These are phyloP conservation scores for Catocala nupta DNA, from an alignment of 2,888 invertebrate species.

Conservation along the genomic window DNA sequence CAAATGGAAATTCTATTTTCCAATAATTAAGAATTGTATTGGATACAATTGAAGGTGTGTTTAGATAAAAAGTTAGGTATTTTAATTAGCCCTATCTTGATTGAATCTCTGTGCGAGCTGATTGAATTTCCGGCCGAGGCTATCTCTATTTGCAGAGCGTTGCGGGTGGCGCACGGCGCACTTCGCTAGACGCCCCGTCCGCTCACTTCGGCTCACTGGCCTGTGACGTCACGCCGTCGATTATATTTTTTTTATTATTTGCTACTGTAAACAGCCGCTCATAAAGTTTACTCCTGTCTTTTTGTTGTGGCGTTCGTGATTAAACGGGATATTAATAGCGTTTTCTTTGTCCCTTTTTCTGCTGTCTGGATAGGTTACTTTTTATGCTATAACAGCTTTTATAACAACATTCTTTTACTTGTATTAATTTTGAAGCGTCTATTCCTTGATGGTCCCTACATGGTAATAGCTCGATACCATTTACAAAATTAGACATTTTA, in stretches of 20 bases:
- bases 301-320: constrained; percentile 61
- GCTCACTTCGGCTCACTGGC: constrained; percentile 79
- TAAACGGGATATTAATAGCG: constrained; percentile 56
- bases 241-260: constrained; percentile 79
- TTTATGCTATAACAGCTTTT: constrained; percentile 26
- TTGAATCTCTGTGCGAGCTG: constrained; percentile 83
- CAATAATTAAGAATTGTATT: constrained; percentile 1
- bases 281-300: constrained; percentile 74
- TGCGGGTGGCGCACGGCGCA: constrained; percentile 60
- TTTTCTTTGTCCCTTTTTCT: constrained; percentile 45
- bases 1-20: constrained; percentile 15
- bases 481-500: no score
- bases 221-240: constrained; percentile 80
- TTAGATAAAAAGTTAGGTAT: constrained; percentile 77
- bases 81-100: constrained; percentile 85
- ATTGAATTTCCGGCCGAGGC: constrained; percentile 84
- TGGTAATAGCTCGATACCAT: not conserved
- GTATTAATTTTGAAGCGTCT: not conserved
- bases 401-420: constrained; percentile 17
- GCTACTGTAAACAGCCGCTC: constrained; percentile 78
- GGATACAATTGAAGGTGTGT: constrained; percentile 37
- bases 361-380: constrained; percentile 34
- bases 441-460: not conserved
- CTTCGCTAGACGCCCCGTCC: constrained; percentile 51
- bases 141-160: constrained; percentile 80